Evolutionary conservation across 2,888 invertebrate species (phyloP), one percentile per base, ranked within the genome.

Genomic region (Erebia ligea): DNA sequence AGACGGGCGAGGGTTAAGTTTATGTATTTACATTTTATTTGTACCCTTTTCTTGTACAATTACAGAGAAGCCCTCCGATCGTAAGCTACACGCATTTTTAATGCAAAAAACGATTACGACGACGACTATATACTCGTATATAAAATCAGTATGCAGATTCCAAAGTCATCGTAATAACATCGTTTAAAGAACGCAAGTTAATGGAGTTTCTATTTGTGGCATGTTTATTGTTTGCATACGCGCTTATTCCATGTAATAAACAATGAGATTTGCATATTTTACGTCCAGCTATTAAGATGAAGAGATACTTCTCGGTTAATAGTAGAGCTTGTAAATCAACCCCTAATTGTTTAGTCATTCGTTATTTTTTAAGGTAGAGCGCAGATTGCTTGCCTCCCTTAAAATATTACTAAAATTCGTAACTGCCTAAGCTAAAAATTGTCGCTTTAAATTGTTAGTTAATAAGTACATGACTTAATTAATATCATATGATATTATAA

Each of bases 161-260:
- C 0, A 11, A 52, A 52, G 54, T 19, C 8, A 54, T 54, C 54
- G 54, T 57, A 25, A 57, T 57, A 15, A 57, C 25, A 25, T 11
- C 13, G 50, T n/a, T 52, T n/a, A 19, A 25, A 57, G 25, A 34
- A 57, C 15, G 34, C 34, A 13, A 61, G 61, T 61, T 61, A 61
- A 45, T 61, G 45, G 45, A 45, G 45, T 61, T 45, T 61, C 19
- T 63, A 63, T 42, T 48, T 50, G 62, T 21, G 48, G 48, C 25
- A 48, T 25, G 45, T 63, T 63, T 63, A 63, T 48, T 50, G 62
- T 48, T 58, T 13, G 21, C 57, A 21, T 57, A 45, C 21, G 34
- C 48, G 25, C 10, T 67, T 50, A 58, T 48, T 48, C 21, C 34
- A 63, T 48, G 62, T 21, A 13, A 13, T 48, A 48, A 62, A 62